Evolutionary conservation across 2,888 invertebrate species (phyloP), one percentile per base, ranked within the genome.

Genomic region (Venusia cambrica): DNA sequence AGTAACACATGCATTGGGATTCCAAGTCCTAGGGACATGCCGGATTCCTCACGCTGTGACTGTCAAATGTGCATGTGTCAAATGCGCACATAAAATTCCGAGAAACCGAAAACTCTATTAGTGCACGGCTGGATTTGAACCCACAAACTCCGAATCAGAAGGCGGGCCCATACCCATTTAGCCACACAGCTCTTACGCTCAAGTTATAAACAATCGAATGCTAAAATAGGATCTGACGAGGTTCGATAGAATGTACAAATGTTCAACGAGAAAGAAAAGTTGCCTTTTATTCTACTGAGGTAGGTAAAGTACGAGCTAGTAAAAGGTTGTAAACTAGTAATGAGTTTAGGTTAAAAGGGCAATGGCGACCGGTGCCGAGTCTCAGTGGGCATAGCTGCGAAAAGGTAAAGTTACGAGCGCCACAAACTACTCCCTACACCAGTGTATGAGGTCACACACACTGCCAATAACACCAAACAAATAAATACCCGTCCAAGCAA

Each of bases 391-490:
- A 72, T 69, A 60, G 61, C 62, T 64, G 54, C 61, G 64, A 68
- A 68, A 72, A 69, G 70, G 66, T 64, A 66, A 70, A 73, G 69
- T 74, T 72, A 73, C 62, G 63, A 61, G 59, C 54, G 54, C 60
- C 60, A 57, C 45, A 60, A 71, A 71, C 69, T 68, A 61, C 53
- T 56, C 55, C 52, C 55, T 62, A 68, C 60, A 66, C 61, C 57
- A 60, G 57, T 51, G 8, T 67, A 66, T 47, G 59, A 65, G 68
- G 66, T 65, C 62, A 58, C 54, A n/a, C n/a, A 39, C 55, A 52
- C 48, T 45, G 57, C 57, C 59, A 62, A 62, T 62, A 58, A 56
- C 47, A 53, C 51, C 43, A 38, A 43, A 48, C 52, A 57, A 57
- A 57, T 56, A 59, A 57, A 60, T 55, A 49, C 51, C 37, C 49